phyloP scores from a whole-genome alignment of 1,140 invertebrate species.

The Scaptomyza hsui region DNA sequence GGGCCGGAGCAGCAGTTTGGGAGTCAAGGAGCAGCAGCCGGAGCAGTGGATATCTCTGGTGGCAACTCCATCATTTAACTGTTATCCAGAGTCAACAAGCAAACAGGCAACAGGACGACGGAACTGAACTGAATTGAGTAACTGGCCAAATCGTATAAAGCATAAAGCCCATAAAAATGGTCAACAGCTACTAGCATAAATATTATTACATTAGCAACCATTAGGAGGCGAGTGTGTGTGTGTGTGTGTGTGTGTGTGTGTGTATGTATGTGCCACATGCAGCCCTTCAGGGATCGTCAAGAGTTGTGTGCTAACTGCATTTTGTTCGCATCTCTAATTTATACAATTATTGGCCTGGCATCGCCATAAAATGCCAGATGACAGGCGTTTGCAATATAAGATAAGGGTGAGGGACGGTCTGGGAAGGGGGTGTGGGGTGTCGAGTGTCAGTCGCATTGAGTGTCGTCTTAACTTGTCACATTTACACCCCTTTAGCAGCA shows the following conservation, averaged over 20 bases:
- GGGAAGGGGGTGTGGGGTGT: neutral
- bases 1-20: neutral
- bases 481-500: slow-evolving; percentile 72
- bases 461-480: slow-evolving; percentile 79
- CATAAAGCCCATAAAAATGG: slow-evolving; percentile 67
- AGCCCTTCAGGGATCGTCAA: slow-evolving; percentile 27
- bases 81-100: slow-evolving; percentile 30
- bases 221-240: slow-evolving; percentile 11
- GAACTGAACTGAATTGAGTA: slow-evolving; percentile 61
- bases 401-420: neutral
- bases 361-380: slow-evolving; percentile 61
- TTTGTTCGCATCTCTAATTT: slow-evolving; percentile 66
- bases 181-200: slow-evolving; percentile 72
- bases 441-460: slow-evolving; percentile 64
- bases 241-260: neutral
- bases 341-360: slow-evolving; percentile 73
- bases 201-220: slow-evolving; percentile 78
- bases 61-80: slow-evolving; percentile 38
- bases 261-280: slow-evolving; percentile 13
- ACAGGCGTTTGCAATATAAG: slow-evolving; percentile 10
- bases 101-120: neutral
- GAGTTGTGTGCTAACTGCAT: slow-evolving; percentile 39
- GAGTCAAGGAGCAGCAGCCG: slow-evolving; percentile 20
- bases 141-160: slow-evolving; percentile 71
- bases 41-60: slow-evolving; percentile 29